Percentiles rank a stretch among this genome's conserved stretches.
These are phyloP conservation scores for Gymnosoma rotundatum DNA, from an alignment of 2,888 invertebrate genomes.

Conservation along the genomic window DNA sequence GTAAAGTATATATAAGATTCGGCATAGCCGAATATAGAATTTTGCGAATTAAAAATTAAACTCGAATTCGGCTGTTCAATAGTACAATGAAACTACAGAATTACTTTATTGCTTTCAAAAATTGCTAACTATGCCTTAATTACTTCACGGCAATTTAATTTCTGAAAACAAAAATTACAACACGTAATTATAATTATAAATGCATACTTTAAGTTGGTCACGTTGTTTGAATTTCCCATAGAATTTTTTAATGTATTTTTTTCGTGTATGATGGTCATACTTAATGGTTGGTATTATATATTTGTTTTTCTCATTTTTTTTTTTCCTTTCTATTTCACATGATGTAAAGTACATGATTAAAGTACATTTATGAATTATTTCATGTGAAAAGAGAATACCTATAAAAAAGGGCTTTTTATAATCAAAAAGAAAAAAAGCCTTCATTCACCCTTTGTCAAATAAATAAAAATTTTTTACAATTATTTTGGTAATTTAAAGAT, in stretches of 20 bases:
- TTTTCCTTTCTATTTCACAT: conserved; percentile 14
- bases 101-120: too few species aligned
- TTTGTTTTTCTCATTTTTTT: not conserved
- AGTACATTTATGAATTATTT: not conserved
- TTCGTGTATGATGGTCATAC: conserved; percentile 34
- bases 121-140: too few species aligned
- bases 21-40: too few species aligned
- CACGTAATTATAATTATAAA: too few species aligned
- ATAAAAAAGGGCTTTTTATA: conserved; percentile 2
- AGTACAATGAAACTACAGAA: too few species aligned
- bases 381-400: not conserved
- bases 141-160: too few species aligned
- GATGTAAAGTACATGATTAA: conserved; percentile 15
- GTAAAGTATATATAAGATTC: too few species aligned
- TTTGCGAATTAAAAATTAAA: too few species aligned
- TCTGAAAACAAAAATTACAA: too few species aligned
- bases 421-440: conserved; percentile 15
- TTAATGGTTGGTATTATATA: conserved; percentile 31
- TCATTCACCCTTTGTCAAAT: conserved; percentile 70
- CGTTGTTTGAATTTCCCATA: conserved; percentile 43
- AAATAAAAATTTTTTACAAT: conserved; percentile 38
- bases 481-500: conserved; percentile 65
- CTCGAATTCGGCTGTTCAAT: too few species aligned
- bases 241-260: not conserved
- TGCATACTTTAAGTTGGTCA: conserved; percentile 18